Percentiles rank a stretch among this genome's conserved stretches.
phyloP scores from a whole-genome alignment of 2,797 vertebrate genomes.

The Liparis tanakae region DNA sequence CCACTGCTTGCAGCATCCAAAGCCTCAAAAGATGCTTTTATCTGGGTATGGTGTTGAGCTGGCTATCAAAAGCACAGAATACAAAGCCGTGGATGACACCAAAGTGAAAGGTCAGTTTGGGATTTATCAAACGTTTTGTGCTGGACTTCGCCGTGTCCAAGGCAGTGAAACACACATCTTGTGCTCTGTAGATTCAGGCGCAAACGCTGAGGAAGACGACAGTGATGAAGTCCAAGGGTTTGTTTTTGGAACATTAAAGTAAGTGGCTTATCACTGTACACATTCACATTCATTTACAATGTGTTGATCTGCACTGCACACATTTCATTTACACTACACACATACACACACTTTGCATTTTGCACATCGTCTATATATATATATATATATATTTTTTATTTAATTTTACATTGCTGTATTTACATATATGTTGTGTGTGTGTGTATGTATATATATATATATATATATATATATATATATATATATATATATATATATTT shows the following conservation, averaged over 20 bases:
- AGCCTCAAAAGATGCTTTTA: slow-evolving; percentile 87
- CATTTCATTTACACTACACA: no score
- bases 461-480: no score
- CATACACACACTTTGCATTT: no score
- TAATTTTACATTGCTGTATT: no score
- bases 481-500: no score
- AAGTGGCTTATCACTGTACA: no score
- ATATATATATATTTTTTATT: no score
- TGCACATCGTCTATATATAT: no score
- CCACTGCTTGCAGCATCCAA: slow-evolving; percentile 82
- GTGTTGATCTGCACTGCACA: no score
- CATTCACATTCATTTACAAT: no score
- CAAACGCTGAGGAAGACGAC: slow-evolving; percentile 79
- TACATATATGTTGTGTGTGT: no score
- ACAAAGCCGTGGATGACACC: slow-evolving; percentile 95
- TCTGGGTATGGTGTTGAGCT: slow-evolving; percentile 97
- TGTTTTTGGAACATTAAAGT: slow-evolving; percentile 92
- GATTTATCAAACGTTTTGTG: slow-evolving; percentile 33
- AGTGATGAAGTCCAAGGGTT: slow-evolving; percentile 93
- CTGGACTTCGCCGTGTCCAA: slow-evolving; percentile 20
- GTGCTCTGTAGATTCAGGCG: slow-evolving; percentile 76
- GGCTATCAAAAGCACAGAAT: slow-evolving; percentile 98
- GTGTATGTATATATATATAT: no score
- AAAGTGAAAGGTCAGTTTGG: slow-evolving; percentile 88
- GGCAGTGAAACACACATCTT: slow-evolving; percentile 25